These are phyloP conservation scores for Andrena minutula DNA, from an alignment of 2,888 invertebrate genomes.

Conservation along the genomic window DNA sequence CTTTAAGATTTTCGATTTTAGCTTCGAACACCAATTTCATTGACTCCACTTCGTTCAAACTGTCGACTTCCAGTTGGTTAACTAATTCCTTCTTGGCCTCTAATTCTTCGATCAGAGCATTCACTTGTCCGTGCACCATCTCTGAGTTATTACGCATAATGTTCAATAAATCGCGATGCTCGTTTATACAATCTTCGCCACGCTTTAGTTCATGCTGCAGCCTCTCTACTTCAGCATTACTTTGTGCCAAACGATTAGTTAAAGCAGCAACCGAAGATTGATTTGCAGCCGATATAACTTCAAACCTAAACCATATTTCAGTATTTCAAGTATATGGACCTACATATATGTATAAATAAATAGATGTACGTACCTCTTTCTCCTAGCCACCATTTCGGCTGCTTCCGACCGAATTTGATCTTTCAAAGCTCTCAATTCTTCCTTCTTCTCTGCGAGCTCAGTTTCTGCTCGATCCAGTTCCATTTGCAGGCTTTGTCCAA, in stretches of 20 bases:
- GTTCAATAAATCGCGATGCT: slow-evolving; percentile 76
- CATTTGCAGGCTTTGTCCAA: slow-evolving; percentile 82
- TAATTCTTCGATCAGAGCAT: slow-evolving; percentile 74
- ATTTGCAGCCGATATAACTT: slow-evolving; percentile 82
- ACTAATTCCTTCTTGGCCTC: slow-evolving; percentile 75
- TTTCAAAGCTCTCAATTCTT: slow-evolving; percentile 79
- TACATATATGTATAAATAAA: neutral
- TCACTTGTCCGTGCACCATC: slow-evolving; percentile 77
- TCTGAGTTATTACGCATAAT: slow-evolving; percentile 78
- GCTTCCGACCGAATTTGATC: slow-evolving; percentile 81
- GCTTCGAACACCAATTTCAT: slow-evolving; percentile 74
- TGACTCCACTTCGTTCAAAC: slow-evolving; percentile 76
- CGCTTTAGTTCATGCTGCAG: slow-evolving; percentile 77
- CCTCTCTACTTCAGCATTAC: slow-evolving; percentile 80
- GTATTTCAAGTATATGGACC: neutral
- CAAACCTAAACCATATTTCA: slow-evolving; percentile 70
- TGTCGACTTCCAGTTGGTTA: slow-evolving; percentile 77
- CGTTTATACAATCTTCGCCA: slow-evolving; percentile 74
- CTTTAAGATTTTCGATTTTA: slow-evolving; percentile 77
- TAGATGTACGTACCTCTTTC: slow-evolving; percentile 68
- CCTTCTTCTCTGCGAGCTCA: slow-evolving; percentile 81
- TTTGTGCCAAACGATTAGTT: slow-evolving; percentile 77
- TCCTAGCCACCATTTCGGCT: slow-evolving; percentile 81
- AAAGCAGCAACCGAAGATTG: slow-evolving; percentile 81
- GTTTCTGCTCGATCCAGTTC: slow-evolving; percentile 82